Base-by-base conservation (phyloP, 2,888 invertebrate genomes). In the Arctia plantaginis region DNA sequence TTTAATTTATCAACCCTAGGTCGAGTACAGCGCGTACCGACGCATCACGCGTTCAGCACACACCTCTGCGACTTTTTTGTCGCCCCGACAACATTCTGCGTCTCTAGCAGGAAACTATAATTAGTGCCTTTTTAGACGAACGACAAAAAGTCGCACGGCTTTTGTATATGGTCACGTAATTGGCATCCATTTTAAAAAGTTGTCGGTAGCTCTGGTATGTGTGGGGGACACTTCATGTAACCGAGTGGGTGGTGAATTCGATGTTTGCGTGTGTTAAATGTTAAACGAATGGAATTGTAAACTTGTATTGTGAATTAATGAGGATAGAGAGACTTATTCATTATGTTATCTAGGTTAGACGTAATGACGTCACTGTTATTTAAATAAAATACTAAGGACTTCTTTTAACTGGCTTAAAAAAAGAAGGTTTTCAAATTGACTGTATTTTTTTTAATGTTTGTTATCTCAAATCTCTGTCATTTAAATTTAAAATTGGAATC, bases 1-100 rank as follows among this genome's bases (percentile, higher is more conserved):
- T 62, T 18, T 6, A 2, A 62, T 62, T 6, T 66, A 44, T 0
- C 84, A 87, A 70, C 89, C 89, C 85, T 87, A 77, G 20, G 0
- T 0, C 2, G 67, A 39, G 72, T 59, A 66, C 73, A 79, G 81
- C 44, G 81, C 44, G 80, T 66, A 76, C 71, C 81, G 78, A 78
- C 80, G 74, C 77, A 68, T 74, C 83, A 80, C 85, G 82, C 79
- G 75, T 79, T 79, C 76, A 77, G 81, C 84, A 81, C 87, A 87
- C 89, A 89, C 88, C 89, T 89, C 86, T 20, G 70, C 80, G 85
- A 87, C 86, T 88, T 89, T 87, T 89, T 87, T 85, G 82, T 85
- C 87, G 87, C 86, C 75, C 81, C 84, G 77, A 78, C 77, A 69
- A 80, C 89, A 85, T 87, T 81, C 88, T 83, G 73, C 75, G 80